Percentiles rank a stretch among this genome's conserved stretches.
Evolutionary conservation across 2,797 vertebrate genomes (phyloP).

Genomic region (Dipus sagitta): DNA sequence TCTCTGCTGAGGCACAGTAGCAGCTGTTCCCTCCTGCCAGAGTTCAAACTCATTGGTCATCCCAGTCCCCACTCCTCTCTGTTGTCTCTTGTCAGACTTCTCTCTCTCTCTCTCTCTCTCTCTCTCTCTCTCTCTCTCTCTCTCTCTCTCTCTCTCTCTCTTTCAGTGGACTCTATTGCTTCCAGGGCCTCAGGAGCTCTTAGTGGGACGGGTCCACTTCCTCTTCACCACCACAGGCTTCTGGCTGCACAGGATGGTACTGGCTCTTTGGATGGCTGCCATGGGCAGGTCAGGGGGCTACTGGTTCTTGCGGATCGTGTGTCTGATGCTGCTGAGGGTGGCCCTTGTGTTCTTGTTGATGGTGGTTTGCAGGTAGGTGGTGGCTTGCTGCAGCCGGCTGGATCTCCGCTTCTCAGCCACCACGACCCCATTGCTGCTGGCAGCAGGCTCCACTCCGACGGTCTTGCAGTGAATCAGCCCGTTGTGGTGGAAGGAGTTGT

Average conservation of each 20-base stretch:
- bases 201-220: conserved; percentile 93
- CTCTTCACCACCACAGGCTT: conserved; percentile 96
- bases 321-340: conserved; percentile 93
- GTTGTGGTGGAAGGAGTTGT: conserved; percentile 87
- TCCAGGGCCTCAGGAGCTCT: conserved; percentile 90
- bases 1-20: not conserved
- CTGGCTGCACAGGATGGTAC: conserved; percentile 95
- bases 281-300: conserved; percentile 95
- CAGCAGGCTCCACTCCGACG: conserved; percentile 94
- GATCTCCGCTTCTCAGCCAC: conserved; percentile 93
- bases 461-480: conserved; percentile 96
- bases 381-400: conserved; percentile 93
- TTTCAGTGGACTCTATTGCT: conserved; percentile 71
- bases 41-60: not conserved
- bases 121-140: too few relatives aligned
- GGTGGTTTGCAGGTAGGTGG: conserved; percentile 92
- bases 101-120: not conserved
- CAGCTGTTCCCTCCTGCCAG: not conserved
- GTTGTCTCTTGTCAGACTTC: not conserved
- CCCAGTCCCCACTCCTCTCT: not conserved
- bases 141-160: too few relatives aligned
- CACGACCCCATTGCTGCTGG: conserved; percentile 94
- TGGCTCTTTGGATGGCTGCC: conserved; percentile 95
- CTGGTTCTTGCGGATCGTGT: conserved; percentile 95
- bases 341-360: conserved; percentile 96